Conservation (phyloP, 2,113 vertebrate genomes). For the Halichoeres trimaculatus region DNA sequence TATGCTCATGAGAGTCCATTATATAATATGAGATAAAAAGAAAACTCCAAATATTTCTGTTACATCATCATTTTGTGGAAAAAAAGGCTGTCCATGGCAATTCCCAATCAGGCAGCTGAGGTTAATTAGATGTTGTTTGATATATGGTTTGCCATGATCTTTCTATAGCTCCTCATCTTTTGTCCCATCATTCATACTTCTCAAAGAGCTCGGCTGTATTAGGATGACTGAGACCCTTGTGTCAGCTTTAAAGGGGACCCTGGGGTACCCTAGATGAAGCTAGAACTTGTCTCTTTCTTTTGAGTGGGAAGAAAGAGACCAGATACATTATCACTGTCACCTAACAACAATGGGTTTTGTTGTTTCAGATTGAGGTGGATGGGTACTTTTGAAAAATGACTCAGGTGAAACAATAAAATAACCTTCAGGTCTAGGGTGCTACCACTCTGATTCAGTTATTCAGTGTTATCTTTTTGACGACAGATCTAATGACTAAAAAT, state of each 20-base stretch:
- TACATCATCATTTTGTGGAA: neutral
- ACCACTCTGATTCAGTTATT: conserved; percentile 7
- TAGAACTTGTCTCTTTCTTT: conserved; percentile 45
- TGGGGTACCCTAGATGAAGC: conserved; percentile 30
- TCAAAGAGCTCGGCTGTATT: conserved; percentile 35
- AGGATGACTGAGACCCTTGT: conserved; percentile 42
- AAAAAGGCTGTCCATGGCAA: neutral
- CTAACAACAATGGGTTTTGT: conserved; percentile 23
- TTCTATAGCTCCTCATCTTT: conserved; percentile 34
- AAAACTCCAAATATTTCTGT: neutral
- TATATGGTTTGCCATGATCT: conserved; percentile 19
- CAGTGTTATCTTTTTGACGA: neutral
- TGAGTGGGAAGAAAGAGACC: conserved; percentile 14
- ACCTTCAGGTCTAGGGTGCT: neutral
- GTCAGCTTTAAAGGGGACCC: conserved; percentile 30
- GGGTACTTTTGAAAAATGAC: conserved; percentile 41
- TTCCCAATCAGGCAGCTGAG: conserved; percentile 46
- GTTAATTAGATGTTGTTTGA: conserved; percentile 69
- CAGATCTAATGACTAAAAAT: neutral
- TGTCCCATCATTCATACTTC: conserved; percentile 44
- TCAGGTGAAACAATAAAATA: conserved; percentile 14
- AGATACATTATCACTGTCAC: conserved; percentile 33
- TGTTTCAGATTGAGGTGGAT: conserved; percentile 6
- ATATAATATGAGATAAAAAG: neutral
- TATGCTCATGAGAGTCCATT: neutral